Evolutionary conservation across 2,113 vertebrate genomes (phyloP).

Genomic region (Ptilorrhoa leucosticta): DNA sequence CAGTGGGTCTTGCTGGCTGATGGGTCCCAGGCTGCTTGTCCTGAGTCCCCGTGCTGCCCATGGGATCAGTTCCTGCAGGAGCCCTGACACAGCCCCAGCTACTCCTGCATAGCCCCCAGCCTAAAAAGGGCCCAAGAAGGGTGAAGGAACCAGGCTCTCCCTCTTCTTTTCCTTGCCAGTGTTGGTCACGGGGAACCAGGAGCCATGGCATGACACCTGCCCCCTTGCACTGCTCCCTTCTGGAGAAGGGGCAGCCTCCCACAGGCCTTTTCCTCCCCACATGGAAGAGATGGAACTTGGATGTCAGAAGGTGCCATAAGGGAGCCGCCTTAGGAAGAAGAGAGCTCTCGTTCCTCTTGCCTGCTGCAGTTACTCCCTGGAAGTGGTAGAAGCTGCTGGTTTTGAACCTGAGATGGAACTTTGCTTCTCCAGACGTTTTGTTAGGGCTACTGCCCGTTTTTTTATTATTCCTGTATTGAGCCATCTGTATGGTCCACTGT

Average conservation of each 20-base stretch:
- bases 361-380: background rate
- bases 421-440: background rate
- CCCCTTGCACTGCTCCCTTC: background rate
- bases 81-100: background rate
- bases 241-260: background rate
- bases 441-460: background rate
- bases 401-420: background rate
- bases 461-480: background rate
- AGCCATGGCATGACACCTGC: background rate
- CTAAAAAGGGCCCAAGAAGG: background rate
- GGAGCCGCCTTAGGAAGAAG: background rate
- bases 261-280: background rate
- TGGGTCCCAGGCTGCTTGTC: background rate
- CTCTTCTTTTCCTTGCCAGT: background rate
- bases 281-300: background rate
- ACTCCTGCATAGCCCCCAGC: background rate
- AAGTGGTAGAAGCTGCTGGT: background rate
- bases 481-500: too few relatives aligned
- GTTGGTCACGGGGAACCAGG: accelerated
- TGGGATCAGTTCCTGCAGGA: background rate
- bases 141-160: background rate
- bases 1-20: background rate
- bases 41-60: accelerated
- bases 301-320: background rate
- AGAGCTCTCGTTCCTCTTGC: background rate